A percentile compares a stretch with the other conserved stretches of the same genome.
Evolutionary conservation across 2,113 vertebrate genomes (phyloP).

Genomic region (Myrmecophaga tridactyla): DNA sequence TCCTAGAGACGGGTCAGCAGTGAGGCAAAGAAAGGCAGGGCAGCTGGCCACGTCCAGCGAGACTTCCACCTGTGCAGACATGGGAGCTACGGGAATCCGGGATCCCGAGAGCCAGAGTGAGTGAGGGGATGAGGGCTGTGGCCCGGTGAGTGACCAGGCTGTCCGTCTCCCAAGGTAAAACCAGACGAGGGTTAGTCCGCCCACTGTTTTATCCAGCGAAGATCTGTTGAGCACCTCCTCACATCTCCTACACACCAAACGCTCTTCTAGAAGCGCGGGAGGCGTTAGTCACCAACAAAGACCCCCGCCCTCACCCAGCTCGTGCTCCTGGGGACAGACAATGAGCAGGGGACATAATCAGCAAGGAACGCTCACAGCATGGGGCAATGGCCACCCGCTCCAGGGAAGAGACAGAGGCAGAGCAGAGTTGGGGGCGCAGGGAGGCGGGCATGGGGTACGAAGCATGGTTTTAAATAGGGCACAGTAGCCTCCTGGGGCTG

Average conservation of each 20-base stretch:
- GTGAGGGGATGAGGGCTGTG: no score
- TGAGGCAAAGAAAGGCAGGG: neutral
- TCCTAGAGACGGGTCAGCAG: fast-evolving
- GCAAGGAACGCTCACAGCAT: neutral
- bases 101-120: neutral
- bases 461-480: neutral
- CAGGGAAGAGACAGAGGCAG: neutral
- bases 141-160: neutral
- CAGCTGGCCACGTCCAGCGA: no score
- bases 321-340: neutral
- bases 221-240: neutral
- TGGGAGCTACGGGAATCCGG: neutral
- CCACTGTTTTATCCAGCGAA: neutral
- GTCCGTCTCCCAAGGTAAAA: neutral
- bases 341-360: neutral
- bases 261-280: neutral
- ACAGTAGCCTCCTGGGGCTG: no score
- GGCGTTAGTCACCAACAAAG: neutral
- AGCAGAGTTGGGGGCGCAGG: neutral
- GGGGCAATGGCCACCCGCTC: no score
- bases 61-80: neutral
- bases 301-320: neutral
- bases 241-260: neutral
- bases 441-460: neutral
- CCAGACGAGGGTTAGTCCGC: neutral